Conservation (phyloP, 2,797 vertebrate species). For the Channa striata region DNA sequence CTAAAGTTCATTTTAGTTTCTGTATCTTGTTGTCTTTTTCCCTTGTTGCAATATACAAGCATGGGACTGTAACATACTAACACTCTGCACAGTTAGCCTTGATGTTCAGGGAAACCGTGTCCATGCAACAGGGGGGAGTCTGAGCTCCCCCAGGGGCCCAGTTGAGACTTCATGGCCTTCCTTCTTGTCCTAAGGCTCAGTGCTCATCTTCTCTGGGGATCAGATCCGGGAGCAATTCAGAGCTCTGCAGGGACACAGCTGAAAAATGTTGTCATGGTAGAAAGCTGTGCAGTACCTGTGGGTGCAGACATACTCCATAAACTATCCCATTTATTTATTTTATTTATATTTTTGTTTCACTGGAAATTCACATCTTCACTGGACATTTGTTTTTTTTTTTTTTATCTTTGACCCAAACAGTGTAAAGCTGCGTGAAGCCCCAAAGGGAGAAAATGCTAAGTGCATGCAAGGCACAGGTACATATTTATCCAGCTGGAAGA, state of each 20-base stretch:
- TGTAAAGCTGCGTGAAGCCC: slow-evolving; percentile 26
- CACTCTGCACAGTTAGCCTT: background rate
- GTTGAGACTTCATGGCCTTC: slow-evolving; percentile 23
- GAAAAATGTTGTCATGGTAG: slow-evolving; percentile 38
- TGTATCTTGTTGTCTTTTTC: background rate
- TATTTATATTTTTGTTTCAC: slow-evolving; percentile 22
- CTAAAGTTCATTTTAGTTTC: background rate
- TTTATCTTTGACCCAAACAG: slow-evolving; percentile 39
- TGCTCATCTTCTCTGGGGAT: slow-evolving; percentile 27
- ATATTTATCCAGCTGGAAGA: slow-evolving; percentile 82
- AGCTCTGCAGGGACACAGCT: slow-evolving; percentile 30
- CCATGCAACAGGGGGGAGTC: slow-evolving; percentile 31
- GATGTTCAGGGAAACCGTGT: slow-evolving; percentile 30
- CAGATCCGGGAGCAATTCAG: background rate
- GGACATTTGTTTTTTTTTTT: slow-evolving; percentile 41
- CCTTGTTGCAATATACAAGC: slow-evolving; percentile 16
- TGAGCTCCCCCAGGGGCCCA: slow-evolving; percentile 35
- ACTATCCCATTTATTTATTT: slow-evolving; percentile 16
- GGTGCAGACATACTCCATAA: slow-evolving; percentile 13
- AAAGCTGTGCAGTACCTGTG: slow-evolving; percentile 16
- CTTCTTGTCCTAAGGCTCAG: slow-evolving; percentile 19
- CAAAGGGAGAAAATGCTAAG: slow-evolving; percentile 33
- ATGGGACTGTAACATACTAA: background rate
- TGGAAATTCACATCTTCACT: slow-evolving; percentile 17
- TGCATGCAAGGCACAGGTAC: slow-evolving; percentile 49